Base-by-base conservation (phyloP, 2,888 invertebrate species). In the Idaea biselata region DNA sequence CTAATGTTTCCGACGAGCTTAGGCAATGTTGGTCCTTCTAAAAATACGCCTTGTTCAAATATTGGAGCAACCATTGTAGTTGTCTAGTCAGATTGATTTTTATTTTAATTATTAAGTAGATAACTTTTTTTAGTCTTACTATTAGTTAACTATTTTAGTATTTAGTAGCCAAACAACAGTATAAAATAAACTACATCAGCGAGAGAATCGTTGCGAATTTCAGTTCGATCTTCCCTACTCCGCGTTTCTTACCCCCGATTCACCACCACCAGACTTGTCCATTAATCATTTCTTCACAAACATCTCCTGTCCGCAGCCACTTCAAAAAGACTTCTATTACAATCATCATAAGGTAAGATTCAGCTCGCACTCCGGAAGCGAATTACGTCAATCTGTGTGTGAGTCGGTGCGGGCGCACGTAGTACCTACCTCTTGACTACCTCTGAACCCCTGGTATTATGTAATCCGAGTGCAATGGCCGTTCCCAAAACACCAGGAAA, bases 381-480 rank as follows among this genome's bases (percentile, higher is more conserved):
- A 78, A 75, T 79, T 84, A 78, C 73, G 82, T 66, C 76, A 63
- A 66, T 79, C 68, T 69, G 62, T 31, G 61, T 67, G 63, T 66
- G 65, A 44, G 11, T 14, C 11, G 11, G 44, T 44, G 11, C 14
- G 14, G 44, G 44, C 44, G 63, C 68, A 70, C 68, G 69, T 66
- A 62, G 68, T 72, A 71, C 77, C 70, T 77, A 85, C 89, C 86
- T 87, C 88, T 84, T 77, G 65, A 79, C 79, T 84, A 86, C 87
- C 82, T 86, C 88, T 89, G 87, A 81, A 78, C 83, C 87, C 90
- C 90, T 86, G 83, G 89, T 91, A 79, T 91, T 92, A 90, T 84
- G 83, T 91, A 91, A 90, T 86, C 75, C 77, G 89, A 80, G 91
- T 88, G 90, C 91, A 91, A 91, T 91, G 91, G 89, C 91, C 91